Percentiles rank a stretch among this genome's conserved stretches.
Evolutionary conservation across 2,113 vertebrate species (phyloP).

Genomic region (Morone saxatilis): DNA sequence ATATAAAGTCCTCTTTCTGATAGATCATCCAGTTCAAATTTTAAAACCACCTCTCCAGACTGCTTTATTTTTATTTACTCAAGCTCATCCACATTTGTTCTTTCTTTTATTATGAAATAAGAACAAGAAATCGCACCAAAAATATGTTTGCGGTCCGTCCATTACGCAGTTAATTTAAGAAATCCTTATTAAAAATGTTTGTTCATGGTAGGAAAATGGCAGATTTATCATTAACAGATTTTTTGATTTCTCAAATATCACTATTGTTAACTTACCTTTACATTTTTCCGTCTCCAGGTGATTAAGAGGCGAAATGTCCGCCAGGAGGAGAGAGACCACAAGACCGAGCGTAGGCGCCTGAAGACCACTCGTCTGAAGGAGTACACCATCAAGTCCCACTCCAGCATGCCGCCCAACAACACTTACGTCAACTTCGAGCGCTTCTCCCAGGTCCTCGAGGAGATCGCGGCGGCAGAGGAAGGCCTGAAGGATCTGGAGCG

Average conservation of each 20-base stretch:
- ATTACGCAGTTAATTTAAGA: background rate
- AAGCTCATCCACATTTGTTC: no score
- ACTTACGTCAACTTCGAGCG: constrained; percentile 98
- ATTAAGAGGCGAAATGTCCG: constrained; percentile 95
- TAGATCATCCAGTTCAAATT: no score
- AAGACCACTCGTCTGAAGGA: constrained; percentile 97
- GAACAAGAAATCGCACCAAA: background rate
- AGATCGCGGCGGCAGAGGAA: constrained; percentile 91
- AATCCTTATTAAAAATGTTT: background rate
- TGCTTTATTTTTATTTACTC: no score
- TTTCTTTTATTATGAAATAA: no score
- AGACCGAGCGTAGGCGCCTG: constrained; percentile 92
- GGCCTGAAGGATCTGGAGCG: constrained; percentile 90
- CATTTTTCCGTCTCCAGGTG: constrained; percentile 81
- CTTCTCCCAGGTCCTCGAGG: constrained; percentile 96
- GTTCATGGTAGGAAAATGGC: background rate
- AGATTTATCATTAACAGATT: background rate
- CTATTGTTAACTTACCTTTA: background rate
- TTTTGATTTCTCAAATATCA: background rate
- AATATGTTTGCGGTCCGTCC: background rate
- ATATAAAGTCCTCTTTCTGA: background rate
- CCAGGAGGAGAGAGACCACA: constrained; percentile 90
- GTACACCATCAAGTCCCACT: constrained; percentile 99
- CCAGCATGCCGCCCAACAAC: constrained; percentile 99
- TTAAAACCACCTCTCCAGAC: no score